Evolutionary conservation across 2,797 vertebrate genomes (phyloP).

Genomic region (Podargus strigoides): DNA sequence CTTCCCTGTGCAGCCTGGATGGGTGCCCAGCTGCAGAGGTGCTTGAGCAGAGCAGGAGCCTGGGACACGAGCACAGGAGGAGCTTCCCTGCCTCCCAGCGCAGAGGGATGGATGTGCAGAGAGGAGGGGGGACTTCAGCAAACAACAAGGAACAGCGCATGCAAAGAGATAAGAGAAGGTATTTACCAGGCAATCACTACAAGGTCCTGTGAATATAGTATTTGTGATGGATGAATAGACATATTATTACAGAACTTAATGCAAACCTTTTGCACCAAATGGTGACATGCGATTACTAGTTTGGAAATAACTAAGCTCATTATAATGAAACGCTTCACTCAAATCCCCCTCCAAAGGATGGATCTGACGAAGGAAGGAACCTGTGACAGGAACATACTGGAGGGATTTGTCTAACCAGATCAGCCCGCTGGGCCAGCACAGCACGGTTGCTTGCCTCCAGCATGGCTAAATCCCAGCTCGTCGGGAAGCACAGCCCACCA

Average conservation of each 20-base stretch:
- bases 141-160: neutral
- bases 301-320: slow-evolving; percentile 23
- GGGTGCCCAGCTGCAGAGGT: neutral
- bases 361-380: neutral
- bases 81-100: neutral
- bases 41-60: neutral
- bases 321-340: neutral
- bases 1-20: neutral
- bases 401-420: slow-evolving; percentile 49
- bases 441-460: neutral
- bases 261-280: neutral
- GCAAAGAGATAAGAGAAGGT: slow-evolving; percentile 24
- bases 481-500: neutral
- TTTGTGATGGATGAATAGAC: slow-evolving; percentile 40
- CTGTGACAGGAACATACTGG: neutral
- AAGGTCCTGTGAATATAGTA: slow-evolving; percentile 18
- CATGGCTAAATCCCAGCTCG: neutral
- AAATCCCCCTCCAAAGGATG: slow-evolving; percentile 45
- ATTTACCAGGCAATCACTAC: neutral
- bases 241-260: neutral
- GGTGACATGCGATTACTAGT: neutral
- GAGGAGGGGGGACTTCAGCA: neutral
- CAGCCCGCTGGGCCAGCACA: neutral
- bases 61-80: accelerated
- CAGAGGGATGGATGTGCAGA: neutral